Evolutionary conservation across 2,113 vertebrate genomes (phyloP).

Genomic region (Origma solitaria): DNA sequence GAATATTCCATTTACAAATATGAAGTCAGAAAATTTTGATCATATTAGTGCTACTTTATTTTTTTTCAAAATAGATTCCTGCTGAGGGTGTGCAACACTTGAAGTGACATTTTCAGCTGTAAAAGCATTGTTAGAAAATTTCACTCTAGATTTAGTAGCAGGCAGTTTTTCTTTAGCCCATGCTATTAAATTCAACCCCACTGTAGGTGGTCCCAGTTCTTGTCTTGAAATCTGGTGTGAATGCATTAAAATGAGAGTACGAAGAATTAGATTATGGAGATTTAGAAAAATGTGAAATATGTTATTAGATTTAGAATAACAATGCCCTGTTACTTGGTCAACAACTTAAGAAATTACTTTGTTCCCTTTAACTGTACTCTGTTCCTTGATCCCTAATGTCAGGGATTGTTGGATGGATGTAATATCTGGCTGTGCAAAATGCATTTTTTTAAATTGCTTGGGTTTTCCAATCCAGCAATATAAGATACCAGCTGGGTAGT

Average conservation of each 20-base stretch:
- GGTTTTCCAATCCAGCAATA: not conserved
- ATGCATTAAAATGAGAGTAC: not conserved
- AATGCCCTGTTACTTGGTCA: not conserved
- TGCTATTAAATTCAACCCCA: not conserved
- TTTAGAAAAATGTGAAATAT: not conserved
- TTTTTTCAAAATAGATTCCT: not conserved
- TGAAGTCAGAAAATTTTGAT: not conserved
- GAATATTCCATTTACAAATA: not conserved
- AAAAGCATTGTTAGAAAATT: not conserved
- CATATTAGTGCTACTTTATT: not conserved
- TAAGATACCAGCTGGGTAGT: not conserved
- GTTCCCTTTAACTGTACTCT: not conserved
- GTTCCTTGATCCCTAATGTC: not conserved
- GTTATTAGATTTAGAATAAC: not conserved
- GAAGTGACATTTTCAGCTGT: not conserved
- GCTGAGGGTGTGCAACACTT: not conserved
- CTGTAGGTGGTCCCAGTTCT: not conserved
- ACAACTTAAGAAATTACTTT: not conserved
- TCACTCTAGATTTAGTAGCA: not conserved
- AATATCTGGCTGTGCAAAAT: not conserved
- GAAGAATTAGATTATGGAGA: not conserved
- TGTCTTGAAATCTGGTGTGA: not conserved
- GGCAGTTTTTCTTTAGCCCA: not conserved
- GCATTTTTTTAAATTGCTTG: fast-evolving
- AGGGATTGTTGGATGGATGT: not conserved